phyloP scores from a whole-genome alignment of 2,113 vertebrate species.

The Poecile atricapillus region DNA sequence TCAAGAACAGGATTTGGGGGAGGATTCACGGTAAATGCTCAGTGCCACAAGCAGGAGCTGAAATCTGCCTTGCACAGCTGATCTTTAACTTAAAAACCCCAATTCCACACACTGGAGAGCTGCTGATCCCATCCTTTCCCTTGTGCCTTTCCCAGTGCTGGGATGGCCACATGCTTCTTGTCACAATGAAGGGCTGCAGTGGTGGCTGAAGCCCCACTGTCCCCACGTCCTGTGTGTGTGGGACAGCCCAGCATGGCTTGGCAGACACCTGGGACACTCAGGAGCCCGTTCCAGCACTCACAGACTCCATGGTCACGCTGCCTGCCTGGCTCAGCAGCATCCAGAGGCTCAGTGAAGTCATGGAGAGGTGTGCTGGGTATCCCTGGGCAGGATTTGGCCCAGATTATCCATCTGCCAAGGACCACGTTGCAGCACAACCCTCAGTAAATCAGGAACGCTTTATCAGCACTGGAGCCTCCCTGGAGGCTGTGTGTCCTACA shows the following conservation, averaged over 20 bases:
- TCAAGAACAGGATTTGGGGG: background rate
- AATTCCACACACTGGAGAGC: background rate
- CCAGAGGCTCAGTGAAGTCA: background rate
- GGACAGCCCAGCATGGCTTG: background rate
- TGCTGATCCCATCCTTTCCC: background rate
- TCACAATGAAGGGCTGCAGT: accelerated
- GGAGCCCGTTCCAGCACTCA: background rate
- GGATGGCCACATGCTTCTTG: accelerated
- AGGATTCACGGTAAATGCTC: background rate
- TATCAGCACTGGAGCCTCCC: background rate
- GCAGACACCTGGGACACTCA: background rate
- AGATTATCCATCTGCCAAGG: background rate
- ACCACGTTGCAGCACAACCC: background rate
- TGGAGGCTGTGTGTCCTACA: background rate
- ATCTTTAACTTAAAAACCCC: background rate
- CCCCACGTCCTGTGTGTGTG: background rate
- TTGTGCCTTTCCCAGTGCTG: background rate
- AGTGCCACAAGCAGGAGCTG: background rate
- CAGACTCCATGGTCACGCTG: accelerated
- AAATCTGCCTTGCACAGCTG: background rate
- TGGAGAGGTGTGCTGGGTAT: background rate
- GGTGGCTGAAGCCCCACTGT: background rate
- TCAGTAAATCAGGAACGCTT: background rate
- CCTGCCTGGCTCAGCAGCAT: background rate
- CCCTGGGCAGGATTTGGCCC: background rate